Conservation (phyloP, 2,888 invertebrate species). For the Timandra comae region DNA sequence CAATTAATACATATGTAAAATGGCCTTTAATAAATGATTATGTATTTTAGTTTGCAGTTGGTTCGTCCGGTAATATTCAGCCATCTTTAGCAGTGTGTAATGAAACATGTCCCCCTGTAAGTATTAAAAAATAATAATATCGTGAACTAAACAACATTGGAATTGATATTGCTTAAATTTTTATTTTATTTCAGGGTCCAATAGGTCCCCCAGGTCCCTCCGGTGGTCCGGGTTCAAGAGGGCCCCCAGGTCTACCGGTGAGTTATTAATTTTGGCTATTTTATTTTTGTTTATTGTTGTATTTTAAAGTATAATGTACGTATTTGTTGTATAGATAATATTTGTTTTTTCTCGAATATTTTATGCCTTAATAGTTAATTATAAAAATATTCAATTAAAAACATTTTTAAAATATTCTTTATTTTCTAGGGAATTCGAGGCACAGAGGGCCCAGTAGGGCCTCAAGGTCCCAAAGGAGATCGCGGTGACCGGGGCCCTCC, state of each 20-base stretch:
- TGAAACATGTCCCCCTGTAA: constrained; percentile 52
- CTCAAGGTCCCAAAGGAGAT: constrained; percentile 42
- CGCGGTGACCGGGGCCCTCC: constrained; percentile 66
- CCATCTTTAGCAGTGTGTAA: constrained; percentile 35
- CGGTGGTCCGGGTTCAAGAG: constrained; percentile 64
- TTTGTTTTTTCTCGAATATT: too few species aligned
- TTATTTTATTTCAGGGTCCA: constrained; percentile 53
- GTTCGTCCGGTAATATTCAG: constrained; percentile 16
- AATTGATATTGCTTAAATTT: too few species aligned
- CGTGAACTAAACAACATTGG: too few species aligned
- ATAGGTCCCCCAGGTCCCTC: constrained; percentile 63
- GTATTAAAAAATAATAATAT: constrained; percentile 16
- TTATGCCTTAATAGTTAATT: too few species aligned
- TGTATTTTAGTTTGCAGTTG: constrained; percentile 35
- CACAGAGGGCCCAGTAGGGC: constrained; percentile 36
- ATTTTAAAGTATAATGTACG: too few species aligned
- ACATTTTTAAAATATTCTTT: too few species aligned
- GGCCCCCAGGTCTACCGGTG: constrained; percentile 64
- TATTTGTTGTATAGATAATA: too few species aligned
- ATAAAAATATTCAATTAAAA: too few species aligned
- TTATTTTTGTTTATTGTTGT: neutral
- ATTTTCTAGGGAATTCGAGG: constrained; percentile 51
- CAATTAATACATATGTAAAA: too few species aligned
- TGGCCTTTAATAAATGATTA: constrained; percentile 2
- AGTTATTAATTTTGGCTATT: constrained; percentile 2